Base-by-base conservation (phyloP, 1,140 invertebrate genomes). In the Pseudomyrmex gracilis region DNA sequence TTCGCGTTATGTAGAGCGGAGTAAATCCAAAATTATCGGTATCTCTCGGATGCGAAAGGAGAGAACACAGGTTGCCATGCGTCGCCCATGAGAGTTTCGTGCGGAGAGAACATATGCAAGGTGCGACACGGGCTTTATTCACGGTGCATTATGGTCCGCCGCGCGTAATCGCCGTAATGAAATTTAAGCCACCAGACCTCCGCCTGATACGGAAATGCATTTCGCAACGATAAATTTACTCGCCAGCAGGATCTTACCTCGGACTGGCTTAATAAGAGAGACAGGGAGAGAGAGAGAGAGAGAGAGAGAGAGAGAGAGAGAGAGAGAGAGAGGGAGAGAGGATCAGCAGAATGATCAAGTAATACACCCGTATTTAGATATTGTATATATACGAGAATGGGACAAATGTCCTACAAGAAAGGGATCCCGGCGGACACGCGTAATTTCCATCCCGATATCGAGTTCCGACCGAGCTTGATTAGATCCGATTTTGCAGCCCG, bases 131-230 rank as follows among this genome's bases (percentile, higher is more conserved):
- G 12, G 68, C 68, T 68, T 89, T 84, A 85, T 89, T 82, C 71
- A 58, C 10, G 64, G 24, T 64, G 84, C 83, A 90, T 90, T 89
- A 85, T 60, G 74, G 87, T 85, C 82, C 77, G 82, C 73, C 70
- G 63, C 71, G 63, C 82, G 84, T 91, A 91, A 90, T 91, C 90
- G 87, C 80, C 55, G 24, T 88, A 91, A 91, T 90, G 87, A 89
- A 90, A 90, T 91, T 90, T 90, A 87, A 90, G 85, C 84, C 70
- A 24, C 49, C 51, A 10, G 22, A 34, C 34, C 66, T 80, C 34
- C 12, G 47, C 43, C 70, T 45, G 63, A 53, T 53, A 70, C 49
- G 64, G 70, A 84, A 71, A 61, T 80, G 76, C 43, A 80, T 80
- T 67, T 80, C 64, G 76, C 76, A 45, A 71, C 76, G 76, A 70